Base-by-base conservation (phyloP, 2,113 vertebrate species). In the Mastomys natalensis region DNA sequence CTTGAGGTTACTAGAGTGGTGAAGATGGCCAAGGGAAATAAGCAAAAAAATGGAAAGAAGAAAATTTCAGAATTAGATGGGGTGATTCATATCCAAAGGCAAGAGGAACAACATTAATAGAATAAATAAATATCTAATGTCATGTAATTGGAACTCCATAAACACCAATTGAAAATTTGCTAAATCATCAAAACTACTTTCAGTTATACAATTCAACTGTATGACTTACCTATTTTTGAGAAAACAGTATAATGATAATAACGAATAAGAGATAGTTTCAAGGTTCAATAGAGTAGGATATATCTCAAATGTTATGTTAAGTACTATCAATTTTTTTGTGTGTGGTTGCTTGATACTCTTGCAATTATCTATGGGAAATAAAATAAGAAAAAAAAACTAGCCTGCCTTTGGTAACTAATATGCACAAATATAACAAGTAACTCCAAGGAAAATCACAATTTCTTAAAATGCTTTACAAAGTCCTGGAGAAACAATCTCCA, bases 241-340 rank as follows among this genome's bases (percentile, higher is more conserved):
- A 93, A 96, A 96, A 90, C 77, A 94, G 60, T 90, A 45, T 51
- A 70, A 92, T 77, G 58, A 85, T 70, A 48, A 43, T 22, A 72
- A 11, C 22, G 1, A 90, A 89, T 80, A 96, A 87, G 9, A 87
- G 82, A 89, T 53, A 80, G 12, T 74, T 97, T 92, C 48, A 95
- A 94, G 45, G 70, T 93, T 95, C 76, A 90, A 74, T 80, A 80
- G 53, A 86, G 1, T 64, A 87, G 78, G 72, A 89, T 93, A 76
- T 37, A 95, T 87, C n/a, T 91, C 78, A 95, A 95, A 93, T 93
- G 48, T 93, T 92, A 48, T 48, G 13, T 89, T 89, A 91, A 94
- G 48, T 95, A 86, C 51, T 73, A 92, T 48, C 0, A 9, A 93
- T 78, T 90, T 90, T 92, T 60, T 85, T 93, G 73, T 55, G 55